Evolutionary conservation across 1,140 invertebrate genomes (phyloP), one percentile per base, ranked within the genome.

Genomic region (Holotrichia oblita): DNA sequence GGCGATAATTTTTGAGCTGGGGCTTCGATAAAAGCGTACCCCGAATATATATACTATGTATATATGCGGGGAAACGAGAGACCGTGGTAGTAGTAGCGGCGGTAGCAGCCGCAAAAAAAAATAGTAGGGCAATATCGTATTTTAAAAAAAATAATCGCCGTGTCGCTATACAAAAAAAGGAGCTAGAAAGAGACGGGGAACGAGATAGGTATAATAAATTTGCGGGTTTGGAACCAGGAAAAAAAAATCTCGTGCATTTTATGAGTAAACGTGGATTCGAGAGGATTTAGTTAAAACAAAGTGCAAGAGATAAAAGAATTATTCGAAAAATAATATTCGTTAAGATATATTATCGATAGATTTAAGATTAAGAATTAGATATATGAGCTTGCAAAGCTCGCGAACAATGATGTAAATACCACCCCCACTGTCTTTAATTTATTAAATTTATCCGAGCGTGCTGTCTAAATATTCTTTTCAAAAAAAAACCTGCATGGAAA

Each of bases 11-110:
- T 55, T 55, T 55, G 48, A 55, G 48, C 48, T 6, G 14, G 3
- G 48, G 48, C 17, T 55, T 55, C 48, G 48, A 55, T 55, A 55
- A 55, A 55, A 55, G 12, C 48, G 48, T 55, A 55, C n/a, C 48
- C 48, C 17, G 17, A 6, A 14, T 17, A 3, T 6, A 6, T 17
- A 55, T 17, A 17, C 6, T n/a, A n/a, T 17, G 48, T 14, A 14
- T 17, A 17, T 55, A 48, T 10, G n/a, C n/a, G 48, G 17, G 17
- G 14, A 55, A 55, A 14, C n/a, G 48, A n/a, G 17, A 17, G 48
- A 7, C 17, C 6, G 48, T 17, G 14, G 12, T 2, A 14, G n/a
- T 55, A 17, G 27, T 14, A 6, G 14, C 48, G 6, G 48, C 48
- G 14, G n/a, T n/a, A n/a, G n/a, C n/a, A n/a, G n/a, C n/a, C n/a